Base-by-base conservation (phyloP, 2,797 vertebrate genomes). In the Sebastes nivosus region DNA sequence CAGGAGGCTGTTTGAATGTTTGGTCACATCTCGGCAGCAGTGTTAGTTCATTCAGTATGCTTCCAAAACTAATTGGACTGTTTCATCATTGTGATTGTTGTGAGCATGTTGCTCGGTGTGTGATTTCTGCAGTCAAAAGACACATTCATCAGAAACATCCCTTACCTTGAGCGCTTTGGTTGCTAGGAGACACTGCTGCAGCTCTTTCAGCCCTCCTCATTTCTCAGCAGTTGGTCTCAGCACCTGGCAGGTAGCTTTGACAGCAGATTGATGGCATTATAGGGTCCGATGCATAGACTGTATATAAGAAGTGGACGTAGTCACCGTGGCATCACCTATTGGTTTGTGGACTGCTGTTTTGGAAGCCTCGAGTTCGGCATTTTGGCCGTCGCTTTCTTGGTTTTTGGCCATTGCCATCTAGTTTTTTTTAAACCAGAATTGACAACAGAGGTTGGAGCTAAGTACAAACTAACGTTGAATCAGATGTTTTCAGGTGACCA, bases 171-270 rank as follows among this genome's bases (percentile, higher is more conserved):
- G 12, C 1, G 6, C 50, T 50, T 25, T 38, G 25, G 68, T 85
- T 87, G 65, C 80, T 38, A 68, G 72, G 75, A 84, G 57, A 86
- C 71, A 20, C 22, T 5, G 30, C 67, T 32, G 50, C 66, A 67
- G 65, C 22, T 36, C 71, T 50, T 16, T 27, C 50, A 8, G 7
- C 2, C 22, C 18, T 13, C 8, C 20, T 52, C 24, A 27, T 27
- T 14, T 50, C 29, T 63, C 54, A 60, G 34, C 22, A 18, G 42
- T 16, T 20, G 52, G 25, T 63, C 72, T 57, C 65, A 71, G 67
- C 9, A 5, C 32, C 50, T 50, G 69, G 55, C 54, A 46, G 36
- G 42, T 8, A 30, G 25, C 59, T 55, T 54, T 55, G 36, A 74
- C 61, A 38, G 24, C 18, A 52, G 30, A 34, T 14, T 29, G 12